These are phyloP conservation scores for Chaenocephalus aceratus DNA, from an alignment of 2,113 vertebrate genomes.

Conservation along the genomic window DNA sequence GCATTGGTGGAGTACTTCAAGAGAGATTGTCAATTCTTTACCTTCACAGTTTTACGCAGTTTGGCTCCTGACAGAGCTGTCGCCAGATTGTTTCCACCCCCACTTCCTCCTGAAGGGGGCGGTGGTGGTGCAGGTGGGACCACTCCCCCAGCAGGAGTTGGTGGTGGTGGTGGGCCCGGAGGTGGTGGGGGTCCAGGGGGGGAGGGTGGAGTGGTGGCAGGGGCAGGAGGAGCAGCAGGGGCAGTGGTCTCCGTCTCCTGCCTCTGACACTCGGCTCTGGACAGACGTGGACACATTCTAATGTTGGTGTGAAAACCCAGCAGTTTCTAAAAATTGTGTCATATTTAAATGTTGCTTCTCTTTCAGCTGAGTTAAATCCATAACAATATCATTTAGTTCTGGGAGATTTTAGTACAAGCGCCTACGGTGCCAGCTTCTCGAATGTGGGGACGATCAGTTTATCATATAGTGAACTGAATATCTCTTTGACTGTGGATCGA, in stretches of 20 bases:
- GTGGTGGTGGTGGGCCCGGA: no score
- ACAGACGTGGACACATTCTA: neutral
- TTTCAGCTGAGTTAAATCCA: neutral
- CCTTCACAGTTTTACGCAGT: no score
- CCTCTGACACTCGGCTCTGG: conserved; percentile 60
- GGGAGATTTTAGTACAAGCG: neutral
- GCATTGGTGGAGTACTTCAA: no score
- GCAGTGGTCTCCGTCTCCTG: conserved; percentile 51
- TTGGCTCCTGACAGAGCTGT: no score
- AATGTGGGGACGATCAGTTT: neutral
- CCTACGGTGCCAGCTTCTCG: neutral
- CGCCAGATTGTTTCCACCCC: no score
- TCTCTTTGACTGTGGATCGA: neutral
- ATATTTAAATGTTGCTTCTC: neutral
- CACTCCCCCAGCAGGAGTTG: no score
- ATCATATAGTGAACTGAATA: neutral
- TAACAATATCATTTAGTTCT: neutral
- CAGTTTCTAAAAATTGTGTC: neutral
- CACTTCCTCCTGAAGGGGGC: no score
- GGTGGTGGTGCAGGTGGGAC: no score
- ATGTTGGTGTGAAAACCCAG: neutral
- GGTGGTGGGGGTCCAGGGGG: no score
- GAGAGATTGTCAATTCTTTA: no score
- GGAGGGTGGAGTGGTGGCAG: conserved; percentile 11
- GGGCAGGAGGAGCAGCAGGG: conserved; percentile 31